Base-by-base conservation (phyloP, 1,140 invertebrate genomes). In the Aphaenogaster floridana region DNA sequence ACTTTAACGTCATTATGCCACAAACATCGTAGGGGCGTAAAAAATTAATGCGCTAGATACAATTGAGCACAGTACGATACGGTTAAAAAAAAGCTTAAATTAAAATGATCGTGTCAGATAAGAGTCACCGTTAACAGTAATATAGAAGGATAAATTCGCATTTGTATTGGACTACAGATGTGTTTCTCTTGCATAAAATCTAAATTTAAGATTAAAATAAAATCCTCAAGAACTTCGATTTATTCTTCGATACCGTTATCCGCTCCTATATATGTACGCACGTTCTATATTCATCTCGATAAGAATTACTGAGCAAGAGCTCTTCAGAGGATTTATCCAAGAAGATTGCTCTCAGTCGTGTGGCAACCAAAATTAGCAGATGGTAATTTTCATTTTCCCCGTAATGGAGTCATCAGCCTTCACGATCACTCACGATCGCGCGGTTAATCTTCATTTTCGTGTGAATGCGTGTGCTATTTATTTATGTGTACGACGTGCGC, bases 301-400 rank as follows among this genome's bases (percentile, higher is more conserved):
- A 48, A 34, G 45, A 59, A 61, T 61, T 77, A 42, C 54, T 77
- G 54, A 45, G 15, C 39, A 34, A 61, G 17, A 48, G 57, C 34
- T 68, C 21, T 3, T 42, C 3, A 9, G 9, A 50, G 6, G 21
- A 79, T 68, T 79, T 66, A 66, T 79, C 15, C 39, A 11, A 64
- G 45, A n/a, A 66, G 45, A 66, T 79, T 66, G 42, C n/a, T 45
- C 28, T 5, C 39, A 45, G 11, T 28, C 13, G 21, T 39, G 59
- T 39, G 21, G 45, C 28, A 66, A 79, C 17, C 11, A 9, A 79
- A 79, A 79, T 79, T 79, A 66, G n/a, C 28, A 39, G 42, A 79
- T 68, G 6, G 61, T n/a, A 66, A 66, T 21, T 36, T 64, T 66
- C 17, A 48, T 79, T 79, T 79, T 66, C 42, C 50, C 17, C 5